These are phyloP conservation scores for Nothoprocta pentlandii DNA, from an alignment of 2,113 vertebrate genomes.

Conservation along the genomic window DNA sequence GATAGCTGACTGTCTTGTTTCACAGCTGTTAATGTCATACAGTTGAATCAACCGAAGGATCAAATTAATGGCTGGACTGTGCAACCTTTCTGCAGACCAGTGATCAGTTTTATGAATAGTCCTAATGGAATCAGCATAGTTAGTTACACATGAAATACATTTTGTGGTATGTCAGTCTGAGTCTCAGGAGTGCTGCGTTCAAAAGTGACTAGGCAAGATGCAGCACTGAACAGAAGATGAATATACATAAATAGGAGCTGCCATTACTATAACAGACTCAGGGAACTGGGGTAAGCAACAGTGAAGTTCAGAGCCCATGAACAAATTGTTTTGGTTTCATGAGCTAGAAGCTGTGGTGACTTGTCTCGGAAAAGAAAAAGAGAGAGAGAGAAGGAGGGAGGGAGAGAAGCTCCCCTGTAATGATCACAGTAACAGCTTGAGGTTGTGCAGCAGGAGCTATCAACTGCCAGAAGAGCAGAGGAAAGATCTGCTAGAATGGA, in stretches of 20 bases:
- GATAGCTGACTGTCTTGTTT: not conserved
- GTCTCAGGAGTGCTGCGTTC: not conserved
- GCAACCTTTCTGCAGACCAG: not conserved
- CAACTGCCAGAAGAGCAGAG: not conserved
- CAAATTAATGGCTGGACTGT: not conserved
- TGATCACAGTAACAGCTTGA: not conserved
- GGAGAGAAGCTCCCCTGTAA: not conserved
- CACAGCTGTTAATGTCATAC: not conserved
- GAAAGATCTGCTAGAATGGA: not conserved
- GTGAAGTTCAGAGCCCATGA: not conserved
- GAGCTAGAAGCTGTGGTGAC: not conserved
- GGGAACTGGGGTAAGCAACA: not conserved
- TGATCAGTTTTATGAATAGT: not conserved
- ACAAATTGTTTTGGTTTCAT: not conserved
- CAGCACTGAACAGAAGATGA: not conserved
- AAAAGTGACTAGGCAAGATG: not conserved
- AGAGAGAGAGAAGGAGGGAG: no score
- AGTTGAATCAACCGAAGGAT: not conserved
- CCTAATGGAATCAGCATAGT: not conserved
- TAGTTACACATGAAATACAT: not conserved
- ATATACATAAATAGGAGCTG: not conserved
- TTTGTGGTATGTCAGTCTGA: not conserved
- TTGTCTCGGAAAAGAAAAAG: not conserved
- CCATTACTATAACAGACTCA: not conserved
- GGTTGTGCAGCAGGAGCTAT: not conserved